Conservation (phyloP, 2,113 vertebrate genomes). For the Myiozetetes cayanensis region DNA sequence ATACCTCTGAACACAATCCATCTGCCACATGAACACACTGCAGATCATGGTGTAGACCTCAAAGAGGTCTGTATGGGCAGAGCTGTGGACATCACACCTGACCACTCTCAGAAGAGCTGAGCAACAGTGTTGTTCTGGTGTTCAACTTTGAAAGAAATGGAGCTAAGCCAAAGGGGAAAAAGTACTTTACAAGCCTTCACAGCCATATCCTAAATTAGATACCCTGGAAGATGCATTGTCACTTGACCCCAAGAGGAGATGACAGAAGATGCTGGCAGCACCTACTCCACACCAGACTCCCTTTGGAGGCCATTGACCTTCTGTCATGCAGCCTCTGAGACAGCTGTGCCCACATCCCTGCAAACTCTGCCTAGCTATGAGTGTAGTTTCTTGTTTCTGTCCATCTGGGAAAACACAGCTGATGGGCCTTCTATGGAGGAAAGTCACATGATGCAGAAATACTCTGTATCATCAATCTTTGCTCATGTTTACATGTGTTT, state of each 20-base stretch:
- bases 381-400: background rate
- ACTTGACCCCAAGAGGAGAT: background rate
- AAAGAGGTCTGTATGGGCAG: background rate
- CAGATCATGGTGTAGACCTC: background rate
- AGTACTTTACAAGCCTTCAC: background rate
- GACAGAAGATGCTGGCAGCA: background rate
- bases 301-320: background rate
- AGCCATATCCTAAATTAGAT: background rate
- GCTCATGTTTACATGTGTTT: background rate
- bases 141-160: background rate
- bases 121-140: background rate
- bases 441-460: background rate
- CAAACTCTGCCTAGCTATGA: background rate
- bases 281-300: accelerated
- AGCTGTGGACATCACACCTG: accelerated
- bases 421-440: background rate
- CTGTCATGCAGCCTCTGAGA: too few species aligned
- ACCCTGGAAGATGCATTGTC: background rate
- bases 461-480: background rate
- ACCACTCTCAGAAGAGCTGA: background rate
- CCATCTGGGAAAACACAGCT: background rate
- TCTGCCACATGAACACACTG: accelerated
- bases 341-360: background rate
- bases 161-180: background rate
- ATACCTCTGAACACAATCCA: accelerated